These are phyloP conservation scores for Solea senegalensis DNA, from an alignment of 2,113 vertebrate species.

Conservation along the genomic window DNA sequence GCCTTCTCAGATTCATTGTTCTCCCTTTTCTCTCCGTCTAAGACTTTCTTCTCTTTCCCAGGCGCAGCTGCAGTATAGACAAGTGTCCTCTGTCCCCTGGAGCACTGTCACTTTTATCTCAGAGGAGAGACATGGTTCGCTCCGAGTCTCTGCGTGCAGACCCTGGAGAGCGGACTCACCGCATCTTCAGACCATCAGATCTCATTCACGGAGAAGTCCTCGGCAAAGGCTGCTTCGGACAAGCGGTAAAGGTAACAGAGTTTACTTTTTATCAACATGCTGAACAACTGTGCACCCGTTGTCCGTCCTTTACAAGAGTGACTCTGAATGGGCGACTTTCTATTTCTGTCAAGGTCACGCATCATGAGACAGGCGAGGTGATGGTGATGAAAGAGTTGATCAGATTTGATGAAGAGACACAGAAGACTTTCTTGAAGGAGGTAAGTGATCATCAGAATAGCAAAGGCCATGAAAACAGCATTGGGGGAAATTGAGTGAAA, in stretches of 20 bases:
- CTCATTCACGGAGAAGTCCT: constrained; percentile 95
- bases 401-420: constrained; percentile 94
- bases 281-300: not conserved
- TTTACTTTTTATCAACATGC: not conserved
- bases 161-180: constrained; percentile 81
- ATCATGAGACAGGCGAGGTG: constrained; percentile 93
- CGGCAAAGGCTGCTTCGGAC: constrained; percentile 95
- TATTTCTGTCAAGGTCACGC: constrained; percentile 86
- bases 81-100: constrained; percentile 84
- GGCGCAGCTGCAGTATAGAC: constrained; percentile 96
- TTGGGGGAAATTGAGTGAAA: too few relatives aligned
- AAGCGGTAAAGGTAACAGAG: constrained; percentile 91
- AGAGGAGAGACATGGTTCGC: constrained; percentile 90
- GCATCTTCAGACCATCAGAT: constrained; percentile 96
- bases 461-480: not conserved
- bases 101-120: constrained; percentile 80
- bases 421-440: constrained; percentile 96
- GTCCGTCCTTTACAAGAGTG: not conserved
- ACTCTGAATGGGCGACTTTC: not conserved
- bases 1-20: not conserved
- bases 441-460: constrained; percentile 60
- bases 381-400: constrained; percentile 99
- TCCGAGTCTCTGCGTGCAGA: constrained; percentile 91
- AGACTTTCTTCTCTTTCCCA: constrained; percentile 53
- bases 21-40: not conserved